Evolutionary conservation across 2,797 vertebrate genomes (phyloP), one percentile per base, ranked within the genome.

Genomic region (Acipenser oxyrinchus): DNA sequence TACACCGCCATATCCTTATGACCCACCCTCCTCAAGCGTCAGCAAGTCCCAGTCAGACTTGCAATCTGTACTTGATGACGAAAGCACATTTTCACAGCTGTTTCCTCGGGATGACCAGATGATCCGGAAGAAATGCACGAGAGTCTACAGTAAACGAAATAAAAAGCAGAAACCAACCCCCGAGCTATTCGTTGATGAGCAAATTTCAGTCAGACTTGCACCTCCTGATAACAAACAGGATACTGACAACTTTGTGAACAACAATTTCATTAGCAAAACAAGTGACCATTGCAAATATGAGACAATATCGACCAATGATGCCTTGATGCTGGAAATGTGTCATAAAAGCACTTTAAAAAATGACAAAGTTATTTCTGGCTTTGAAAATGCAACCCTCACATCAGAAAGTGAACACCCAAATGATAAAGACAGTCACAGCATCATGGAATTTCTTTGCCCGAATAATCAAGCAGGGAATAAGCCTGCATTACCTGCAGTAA

Each of bases 61-160:
- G 50, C 88, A 87, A 69, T 81, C 84, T 70, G 73, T 92, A 10
- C 86, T 94, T 1, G 95, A 96, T 0, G 94, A 97, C 0, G 93
- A 97, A 49, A 83, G 84, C 66, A 89, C 89, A 0, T 96, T 97
- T 76, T 94, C 95, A 7, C 91, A 91, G 76, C 86, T 97, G 55
- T 98, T 96, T 72, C 95, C 95, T 50, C 75, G 90, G 74, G 90
- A 92, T 0, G 87, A 93, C 49, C 92, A 90, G 71, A 77, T 87
- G 49, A 89, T 89, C 69, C 87, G 86, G 61, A 93, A 93, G 74
- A 98, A 94, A 79, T 95, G 92, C 77, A 89, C 86, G 0, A 86
- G 91, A 8, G 96, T 97, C 52, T 97, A 97, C 0, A 89, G 93
- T 73, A 97, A 97, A 76, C 91, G 87, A 73, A 87, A 84, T 76